Conservation (phyloP, 2,888 invertebrate genomes). For the Patella ulyssiponensis region DNA sequence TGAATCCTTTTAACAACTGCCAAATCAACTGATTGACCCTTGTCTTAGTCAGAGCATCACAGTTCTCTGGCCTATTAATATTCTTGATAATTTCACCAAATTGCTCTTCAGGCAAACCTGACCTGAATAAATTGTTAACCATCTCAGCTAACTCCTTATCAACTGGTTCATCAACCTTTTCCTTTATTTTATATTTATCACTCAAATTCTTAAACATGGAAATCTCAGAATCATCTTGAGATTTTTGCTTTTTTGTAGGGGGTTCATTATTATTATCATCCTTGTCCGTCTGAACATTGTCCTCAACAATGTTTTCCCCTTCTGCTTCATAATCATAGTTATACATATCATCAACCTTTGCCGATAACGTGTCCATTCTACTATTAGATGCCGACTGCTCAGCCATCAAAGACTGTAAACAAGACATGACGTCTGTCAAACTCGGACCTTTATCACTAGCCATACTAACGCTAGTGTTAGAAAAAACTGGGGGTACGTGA, state of each 20-base stretch:
- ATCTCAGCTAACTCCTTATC: slow-evolving; percentile 20
- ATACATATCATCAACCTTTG: background rate
- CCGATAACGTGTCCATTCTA: background rate
- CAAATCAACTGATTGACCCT: background rate
- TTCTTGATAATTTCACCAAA: slow-evolving; percentile 12
- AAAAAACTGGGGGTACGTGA: background rate
- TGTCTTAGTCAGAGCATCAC: background rate
- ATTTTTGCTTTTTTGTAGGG: background rate
- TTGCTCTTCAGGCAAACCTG: slow-evolving; percentile 19
- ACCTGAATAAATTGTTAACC: slow-evolving; percentile 19
- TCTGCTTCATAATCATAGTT: background rate
- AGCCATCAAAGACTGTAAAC: background rate
- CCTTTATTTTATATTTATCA: slow-evolving; percentile 3
- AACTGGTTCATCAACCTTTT: slow-evolving; percentile 15
- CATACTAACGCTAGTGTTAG: background rate
- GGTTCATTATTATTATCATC: background rate
- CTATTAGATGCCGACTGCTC: background rate
- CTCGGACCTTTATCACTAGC: background rate
- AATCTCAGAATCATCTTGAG: background rate
- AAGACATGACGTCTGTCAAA: background rate
- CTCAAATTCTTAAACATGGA: background rate
- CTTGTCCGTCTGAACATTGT: too few species aligned
- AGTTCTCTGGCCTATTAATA: slow-evolving; percentile 23
- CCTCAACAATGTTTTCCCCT: background rate
- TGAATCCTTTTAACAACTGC: background rate